Evolutionary conservation across 2,113 vertebrate genomes (phyloP).

Genomic region (Tragelaphus buxtoni): DNA sequence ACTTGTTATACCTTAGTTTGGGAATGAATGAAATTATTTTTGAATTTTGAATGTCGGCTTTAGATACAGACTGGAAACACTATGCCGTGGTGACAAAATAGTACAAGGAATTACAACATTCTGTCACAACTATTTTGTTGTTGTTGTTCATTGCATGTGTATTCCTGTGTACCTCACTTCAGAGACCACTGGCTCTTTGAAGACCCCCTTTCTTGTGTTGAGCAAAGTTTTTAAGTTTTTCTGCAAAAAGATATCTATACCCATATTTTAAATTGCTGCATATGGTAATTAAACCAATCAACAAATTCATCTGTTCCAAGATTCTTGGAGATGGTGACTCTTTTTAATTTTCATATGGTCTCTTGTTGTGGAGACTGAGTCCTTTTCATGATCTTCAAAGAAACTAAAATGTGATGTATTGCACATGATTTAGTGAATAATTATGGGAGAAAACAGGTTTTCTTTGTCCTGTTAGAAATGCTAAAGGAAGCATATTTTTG

Average conservation of each 20-base stretch:
- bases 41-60: not conserved
- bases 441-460: not conserved
- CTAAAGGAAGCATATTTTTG: not conserved
- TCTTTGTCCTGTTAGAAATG: constrained; percentile 7
- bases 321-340: constrained; percentile 5
- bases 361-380: not conserved
- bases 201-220: constrained; percentile 61
- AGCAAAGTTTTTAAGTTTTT: constrained; percentile 55
- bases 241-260: constrained; percentile 24
- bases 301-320: constrained; percentile 35
- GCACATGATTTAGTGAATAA: constrained; percentile 31
- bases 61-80: not conserved
- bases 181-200: constrained; percentile 57
- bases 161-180: constrained; percentile 51
- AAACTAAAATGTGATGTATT: not conserved
- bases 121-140: not conserved
- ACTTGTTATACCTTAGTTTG: not conserved
- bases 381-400: constrained; percentile 55
- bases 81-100: not conserved
- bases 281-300: constrained; percentile 43
- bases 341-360: constrained; percentile 25
- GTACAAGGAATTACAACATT: not conserved
- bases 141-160: not conserved
- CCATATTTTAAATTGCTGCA: constrained; percentile 38
- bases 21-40: not conserved